A percentile compares a stretch with the other conserved stretches of the same genome.
These are phyloP conservation scores for Pecten maximus DNA, from an alignment of 2,888 invertebrate species.

Conservation along the genomic window DNA sequence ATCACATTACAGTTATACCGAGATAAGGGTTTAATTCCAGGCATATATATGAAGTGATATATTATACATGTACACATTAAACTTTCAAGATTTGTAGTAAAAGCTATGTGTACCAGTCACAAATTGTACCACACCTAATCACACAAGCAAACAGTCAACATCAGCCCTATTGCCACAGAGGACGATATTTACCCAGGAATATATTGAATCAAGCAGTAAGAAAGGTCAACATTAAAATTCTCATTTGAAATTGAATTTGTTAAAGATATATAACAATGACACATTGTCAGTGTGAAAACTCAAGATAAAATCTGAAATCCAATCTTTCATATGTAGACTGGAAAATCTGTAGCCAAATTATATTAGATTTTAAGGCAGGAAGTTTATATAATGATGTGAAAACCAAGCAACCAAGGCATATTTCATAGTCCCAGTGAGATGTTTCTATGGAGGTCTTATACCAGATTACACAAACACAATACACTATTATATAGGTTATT, in stretches of 20 bases:
- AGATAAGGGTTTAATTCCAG: too few species aligned
- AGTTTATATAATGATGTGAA: not conserved
- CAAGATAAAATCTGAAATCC: not conserved
- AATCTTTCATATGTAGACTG: constrained; percentile 25
- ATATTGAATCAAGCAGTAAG: not conserved
- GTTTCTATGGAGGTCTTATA: too few species aligned
- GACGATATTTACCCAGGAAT: not conserved
- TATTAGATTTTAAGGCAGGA: not conserved
- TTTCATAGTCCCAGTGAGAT: not conserved
- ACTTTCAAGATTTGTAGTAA: not conserved
- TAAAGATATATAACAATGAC: not conserved
- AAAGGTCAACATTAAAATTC: constrained; percentile 14
- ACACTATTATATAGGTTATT: too few species aligned
- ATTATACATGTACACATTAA: not conserved
- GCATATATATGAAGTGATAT: not conserved
- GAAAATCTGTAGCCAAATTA: not conserved
- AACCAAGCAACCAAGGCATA: not conserved
- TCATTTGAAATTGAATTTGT: constrained; percentile 20
- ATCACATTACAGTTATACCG: too few species aligned
- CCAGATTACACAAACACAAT: too few species aligned
- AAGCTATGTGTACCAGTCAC: not conserved
- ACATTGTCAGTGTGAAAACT: constrained; percentile 9
- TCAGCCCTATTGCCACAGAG: not conserved
- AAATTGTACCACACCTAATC: not conserved
- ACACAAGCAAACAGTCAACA: constrained; percentile 4